Evolutionary conservation across 2,888 invertebrate species (phyloP), one percentile per base, ranked within the genome.

Genomic region (Amphipoea oculea): DNA sequence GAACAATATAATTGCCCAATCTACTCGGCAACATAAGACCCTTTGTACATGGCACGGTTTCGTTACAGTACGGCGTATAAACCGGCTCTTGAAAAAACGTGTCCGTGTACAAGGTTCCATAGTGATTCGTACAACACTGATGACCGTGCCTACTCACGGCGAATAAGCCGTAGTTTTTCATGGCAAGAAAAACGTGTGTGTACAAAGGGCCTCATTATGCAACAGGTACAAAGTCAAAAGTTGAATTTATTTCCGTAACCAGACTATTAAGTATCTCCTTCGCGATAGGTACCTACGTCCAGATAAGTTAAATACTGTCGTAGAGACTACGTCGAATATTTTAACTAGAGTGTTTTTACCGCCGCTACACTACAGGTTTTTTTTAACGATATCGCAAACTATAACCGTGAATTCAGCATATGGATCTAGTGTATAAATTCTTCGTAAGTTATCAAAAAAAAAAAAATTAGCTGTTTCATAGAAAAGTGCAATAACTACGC

Each of bases 1-100:
- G 12, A 78, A 78, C 81, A 83, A 79, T 85, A 4, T n/a, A 29
- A 40, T 76, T 80, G 48, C 69, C 14, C 57, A 77, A 84, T 66
- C 6, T n/a, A 20, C 63, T 7, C 36, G 69, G 63, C 42, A 75
- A 79, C 4, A 4, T n/a, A 60, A n/a, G 57, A n/a, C 57, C 57
- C 11, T 57, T 11, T 20, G 54, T n/a, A 4, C 57, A n/a, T 11
- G 57, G n/a, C 57, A 60, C 4, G 57, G 4, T 60, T n/a, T 60
- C 12, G 4, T 57, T 60, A 60, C 11, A 4, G 57, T n/a, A 57
- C 11, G 23, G 23, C 9, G 11, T 11, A n/a, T 57, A 57, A 23
- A n/a, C 57, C 11, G 23, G 57, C 57, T 4, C 23, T 23, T 57
- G 23, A 57, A 57, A 57, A 57, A 57, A 23, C 23, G 4, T 48